These are phyloP conservation scores for Eilema sororculum DNA, from an alignment of 2,888 invertebrate species.

Conservation along the genomic window DNA sequence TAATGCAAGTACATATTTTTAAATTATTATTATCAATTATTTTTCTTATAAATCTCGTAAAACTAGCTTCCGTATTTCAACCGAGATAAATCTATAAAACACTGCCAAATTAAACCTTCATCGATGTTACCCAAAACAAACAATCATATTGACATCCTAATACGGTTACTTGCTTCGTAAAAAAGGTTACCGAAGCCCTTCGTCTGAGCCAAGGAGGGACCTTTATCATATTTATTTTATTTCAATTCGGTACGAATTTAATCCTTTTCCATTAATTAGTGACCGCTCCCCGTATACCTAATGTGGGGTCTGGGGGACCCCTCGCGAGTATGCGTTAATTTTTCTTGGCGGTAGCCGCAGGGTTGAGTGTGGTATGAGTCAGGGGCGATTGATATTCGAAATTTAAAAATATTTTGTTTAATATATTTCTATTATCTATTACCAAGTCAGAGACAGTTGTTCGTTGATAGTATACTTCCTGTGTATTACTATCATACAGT, in stretches of 20 bases:
- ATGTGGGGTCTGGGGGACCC: conserved; percentile 73
- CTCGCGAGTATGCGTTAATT: conserved; percentile 77
- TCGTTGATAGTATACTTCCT: conserved; percentile 12
- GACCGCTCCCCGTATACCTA: conserved; percentile 72
- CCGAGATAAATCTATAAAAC: background rate
- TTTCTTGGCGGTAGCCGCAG: conserved; percentile 75
- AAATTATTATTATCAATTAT: background rate
- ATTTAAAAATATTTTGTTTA: conserved; percentile 6
- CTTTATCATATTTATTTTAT: conserved; percentile 87
- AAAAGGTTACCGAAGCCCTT: conserved; percentile 50
- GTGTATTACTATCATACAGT: background rate
- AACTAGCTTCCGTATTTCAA: background rate
- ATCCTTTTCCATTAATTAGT: conserved; percentile 88
- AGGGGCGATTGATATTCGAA: conserved; percentile 33
- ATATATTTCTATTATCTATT: background rate
- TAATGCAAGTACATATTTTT: conserved; percentile 3
- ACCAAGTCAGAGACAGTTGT: background rate
- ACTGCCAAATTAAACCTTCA: conserved; percentile 18
- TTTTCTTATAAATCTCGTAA: background rate
- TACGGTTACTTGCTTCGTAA: conserved; percentile 45
- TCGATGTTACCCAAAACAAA: conserved; percentile 55
- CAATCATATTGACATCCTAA: conserved; percentile 70
- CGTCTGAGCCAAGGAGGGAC: conserved; percentile 69
- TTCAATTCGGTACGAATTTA: conserved; percentile 86
- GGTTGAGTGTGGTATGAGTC: conserved; percentile 59